A percentile compares a stretch with the other conserved stretches of the same genome.
Conservation (phyloP, 2,888 invertebrate species). For the Eupeodes luniger region DNA sequence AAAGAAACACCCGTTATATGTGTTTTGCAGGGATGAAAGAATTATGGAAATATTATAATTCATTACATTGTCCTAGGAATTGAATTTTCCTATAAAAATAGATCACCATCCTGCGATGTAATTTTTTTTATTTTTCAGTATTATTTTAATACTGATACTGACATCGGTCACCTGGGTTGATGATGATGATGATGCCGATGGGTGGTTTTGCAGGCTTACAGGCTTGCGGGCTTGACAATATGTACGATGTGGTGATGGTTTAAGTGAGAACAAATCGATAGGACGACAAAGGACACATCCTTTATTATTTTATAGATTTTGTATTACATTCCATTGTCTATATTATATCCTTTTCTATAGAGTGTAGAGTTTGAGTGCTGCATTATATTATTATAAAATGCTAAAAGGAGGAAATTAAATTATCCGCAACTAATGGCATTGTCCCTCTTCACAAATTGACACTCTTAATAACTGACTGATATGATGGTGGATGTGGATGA, state of each 20-base stretch:
- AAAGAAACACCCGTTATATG: no score
- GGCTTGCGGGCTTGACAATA: no score
- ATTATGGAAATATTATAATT: constrained; percentile 61
- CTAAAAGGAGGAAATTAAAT: constrained; percentile 65
- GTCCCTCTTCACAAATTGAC: constrained; percentile 53
- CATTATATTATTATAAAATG: constrained; percentile 31
- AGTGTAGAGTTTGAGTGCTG: constrained; percentile 3
- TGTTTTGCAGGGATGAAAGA: constrained; percentile 10
- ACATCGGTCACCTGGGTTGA: background rate
- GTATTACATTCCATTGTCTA: constrained; percentile 44
- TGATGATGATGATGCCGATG: background rate
- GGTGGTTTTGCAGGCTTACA: background rate
- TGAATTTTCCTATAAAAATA: constrained; percentile 49
- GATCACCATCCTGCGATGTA: constrained; percentile 7
- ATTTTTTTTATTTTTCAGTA: background rate
- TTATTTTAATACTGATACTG: background rate
- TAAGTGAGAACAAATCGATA: constrained; percentile 45
- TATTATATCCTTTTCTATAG: background rate
- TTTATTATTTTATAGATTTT: constrained; percentile 44
- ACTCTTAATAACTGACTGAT: constrained; percentile 19
- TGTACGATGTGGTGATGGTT: background rate
- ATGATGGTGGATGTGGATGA: background rate
- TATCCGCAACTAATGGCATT: constrained; percentile 65
- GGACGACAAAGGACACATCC: constrained; percentile 54
- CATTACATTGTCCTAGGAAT: constrained; percentile 45